Conservation (phyloP, 2,888 invertebrate species). For the Lamellibrachia columna region DNA sequence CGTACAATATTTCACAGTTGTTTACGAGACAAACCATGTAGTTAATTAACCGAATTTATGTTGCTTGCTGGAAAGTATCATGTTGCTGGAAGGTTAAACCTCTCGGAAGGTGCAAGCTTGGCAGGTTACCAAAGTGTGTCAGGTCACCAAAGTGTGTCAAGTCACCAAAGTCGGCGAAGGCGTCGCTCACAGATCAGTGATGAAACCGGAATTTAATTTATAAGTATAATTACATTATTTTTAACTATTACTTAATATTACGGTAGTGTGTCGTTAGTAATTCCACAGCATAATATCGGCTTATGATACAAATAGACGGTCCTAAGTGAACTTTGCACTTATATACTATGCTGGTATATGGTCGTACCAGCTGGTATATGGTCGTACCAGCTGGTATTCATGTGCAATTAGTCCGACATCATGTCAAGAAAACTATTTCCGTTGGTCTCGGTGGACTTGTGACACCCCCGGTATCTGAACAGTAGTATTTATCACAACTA, state of each 20-base stretch:
- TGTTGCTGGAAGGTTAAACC: background rate
- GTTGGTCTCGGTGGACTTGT: no score
- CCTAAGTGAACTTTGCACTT: background rate
- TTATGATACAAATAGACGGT: background rate
- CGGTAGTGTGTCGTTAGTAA: no score
- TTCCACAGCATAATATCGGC: background rate
- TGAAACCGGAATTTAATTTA: no score
- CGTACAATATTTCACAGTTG: background rate
- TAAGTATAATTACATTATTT: no score
- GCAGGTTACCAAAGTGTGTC: background rate
- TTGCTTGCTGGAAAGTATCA: background rate
- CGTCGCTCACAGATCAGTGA: no score
- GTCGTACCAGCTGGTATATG: background rate
- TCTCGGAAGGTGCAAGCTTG: background rate
- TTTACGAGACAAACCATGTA: background rate
- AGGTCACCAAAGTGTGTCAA: background rate
- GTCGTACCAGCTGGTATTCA: background rate
- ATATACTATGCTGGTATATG: background rate
- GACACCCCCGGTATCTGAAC: no score
- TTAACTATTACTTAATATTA: no score
- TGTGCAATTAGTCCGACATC: background rate
- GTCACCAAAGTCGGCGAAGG: background rate
- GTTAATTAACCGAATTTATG: background rate
- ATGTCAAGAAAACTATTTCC: background rate
- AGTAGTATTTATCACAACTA: no score